Evolutionary conservation across 2,797 vertebrate genomes (phyloP), one percentile per base, ranked within the genome.

Genomic region (Sebastes itinus): DNA sequence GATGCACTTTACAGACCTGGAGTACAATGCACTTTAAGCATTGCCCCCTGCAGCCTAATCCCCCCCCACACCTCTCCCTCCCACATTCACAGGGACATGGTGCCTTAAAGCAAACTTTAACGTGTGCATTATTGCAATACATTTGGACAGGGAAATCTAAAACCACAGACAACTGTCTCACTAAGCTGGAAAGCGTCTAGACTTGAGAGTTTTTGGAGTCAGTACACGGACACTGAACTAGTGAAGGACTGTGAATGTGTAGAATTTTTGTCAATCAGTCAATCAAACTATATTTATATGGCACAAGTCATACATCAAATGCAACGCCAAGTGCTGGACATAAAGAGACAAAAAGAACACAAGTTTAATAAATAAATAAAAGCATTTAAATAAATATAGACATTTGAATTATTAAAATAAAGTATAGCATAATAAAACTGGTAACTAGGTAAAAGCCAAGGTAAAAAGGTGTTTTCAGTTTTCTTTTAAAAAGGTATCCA

Each of bases 51-150:
- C 6, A 60, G 60, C 22, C 23, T 38, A 23, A 63, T 38, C 35
- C 35, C 35, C 0, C 11, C 4, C 2, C 27, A 28, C 27, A 28
- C 28, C 28, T 1, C 6, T 11, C 14, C 9, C 5, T 25, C 23
- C 7, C 6, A 54, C 28, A 38, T 12, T 74, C 0, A 67, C 58
- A 32, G 23, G 3, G 22, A 32, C 2, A 6, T 13, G 12, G 9
- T 35, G 7, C 38, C 66, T 64, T 18, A 20, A 20, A 62, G 67
- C 1, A 67, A 59, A 61, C 13, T 9, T 8, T 30, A 16, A 16
- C 5, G 5, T 33, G 11, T 20, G 8, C 11, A 3, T 55, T 42
- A 20, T 27, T 32, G 2, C 42, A 66, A 20, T 62, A 33, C 3
- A 60, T 27, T 16, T 58, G 27, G 8, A 30, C 3, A 23, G 20